Evolutionary conservation across 2,113 vertebrate species (phyloP), one percentile per base, ranked within the genome.

Genomic region (Clarias gariepinus): DNA sequence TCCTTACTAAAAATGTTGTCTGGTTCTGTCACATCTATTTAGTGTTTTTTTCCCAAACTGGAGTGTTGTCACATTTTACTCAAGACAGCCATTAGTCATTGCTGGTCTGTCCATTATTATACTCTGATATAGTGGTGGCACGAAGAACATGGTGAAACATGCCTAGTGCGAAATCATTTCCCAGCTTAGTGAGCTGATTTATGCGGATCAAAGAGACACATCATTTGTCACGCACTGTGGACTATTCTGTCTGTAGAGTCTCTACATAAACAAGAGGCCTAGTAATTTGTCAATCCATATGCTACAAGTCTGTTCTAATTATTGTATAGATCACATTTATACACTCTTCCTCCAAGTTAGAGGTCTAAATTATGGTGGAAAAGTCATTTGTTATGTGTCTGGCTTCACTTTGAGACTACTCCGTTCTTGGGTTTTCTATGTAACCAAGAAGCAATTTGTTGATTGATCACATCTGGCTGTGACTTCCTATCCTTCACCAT

Each of bases 41-140:
- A 83, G 52, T 83, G 52, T 41, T 69, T 41, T 41, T 41, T 41
- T 68, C 61, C 64, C 66, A 66, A 83, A 55, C 47, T 71, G 66
- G 1, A 55, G 36, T 83, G 68, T 36, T 71, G 82, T 83, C 47
- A 71, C 53, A 58, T 69, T 83, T 71, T 53, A 71, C 52, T 71
- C 12, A 23, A 68, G 66, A 19, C 41, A n/a, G 58, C 57, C 55
- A 61, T 60, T 76, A 84, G 71, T 84, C 25, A 66, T 66, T 85
- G n/a, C 7, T 78, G 66, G 84, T 47, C 83, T 66, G 60, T 41
- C 41, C 60, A 52, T 85, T 63, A 47, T 77, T 66, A 30, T 64
- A 33, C 73, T 85, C 64, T 77, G 71, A 60, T 61, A 61, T 61
- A 81, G 78, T 81, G 58, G 58, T 41, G 58, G 57, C 30, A 81